Conservation (phyloP, 2,888 invertebrate genomes). For the Lasius fuliginosus region DNA sequence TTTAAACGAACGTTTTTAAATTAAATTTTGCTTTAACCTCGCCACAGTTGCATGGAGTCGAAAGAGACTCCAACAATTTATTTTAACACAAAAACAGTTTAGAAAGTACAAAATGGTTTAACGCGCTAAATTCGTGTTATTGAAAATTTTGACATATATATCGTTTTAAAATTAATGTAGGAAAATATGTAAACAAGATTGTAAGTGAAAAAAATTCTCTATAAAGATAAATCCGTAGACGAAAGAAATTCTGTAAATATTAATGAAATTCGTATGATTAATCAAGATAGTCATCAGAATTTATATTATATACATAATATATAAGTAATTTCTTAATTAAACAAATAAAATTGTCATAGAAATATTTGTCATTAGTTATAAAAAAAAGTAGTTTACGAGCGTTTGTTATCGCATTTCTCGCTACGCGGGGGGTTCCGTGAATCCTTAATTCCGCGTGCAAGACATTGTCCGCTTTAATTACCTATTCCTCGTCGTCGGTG, state of each 20-base stretch:
- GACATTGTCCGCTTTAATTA: slow-evolving; percentile 78
- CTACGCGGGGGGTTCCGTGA: slow-evolving; percentile 59
- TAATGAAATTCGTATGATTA: neutral
- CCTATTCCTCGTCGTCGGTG: slow-evolving; percentile 71
- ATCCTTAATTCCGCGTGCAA: slow-evolving; percentile 71
- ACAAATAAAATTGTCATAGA: neutral
- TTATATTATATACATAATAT: neutral
- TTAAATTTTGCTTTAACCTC: neutral
- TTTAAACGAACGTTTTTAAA: slow-evolving; percentile 29
- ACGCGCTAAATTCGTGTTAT: neutral
- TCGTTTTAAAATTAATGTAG: neutral
- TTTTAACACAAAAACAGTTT: slow-evolving; percentile 15
- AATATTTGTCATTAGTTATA: neutral
- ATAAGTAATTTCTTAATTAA: neutral
- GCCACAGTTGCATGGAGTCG: neutral
- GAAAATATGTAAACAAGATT: neutral
- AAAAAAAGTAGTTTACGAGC: neutral
- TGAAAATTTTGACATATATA: neutral
- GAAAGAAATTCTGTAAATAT: neutral
- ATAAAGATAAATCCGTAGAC: neutral
- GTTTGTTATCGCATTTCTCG: slow-evolving; percentile 67
- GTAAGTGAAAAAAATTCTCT: neutral
- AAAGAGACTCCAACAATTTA: neutral
- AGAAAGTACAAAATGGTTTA: slow-evolving; percentile 8
- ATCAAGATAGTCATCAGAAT: neutral